These are phyloP conservation scores for Cyprinodon tularosa DNA, from an alignment of 2,113 vertebrate species.

Conservation along the genomic window DNA sequence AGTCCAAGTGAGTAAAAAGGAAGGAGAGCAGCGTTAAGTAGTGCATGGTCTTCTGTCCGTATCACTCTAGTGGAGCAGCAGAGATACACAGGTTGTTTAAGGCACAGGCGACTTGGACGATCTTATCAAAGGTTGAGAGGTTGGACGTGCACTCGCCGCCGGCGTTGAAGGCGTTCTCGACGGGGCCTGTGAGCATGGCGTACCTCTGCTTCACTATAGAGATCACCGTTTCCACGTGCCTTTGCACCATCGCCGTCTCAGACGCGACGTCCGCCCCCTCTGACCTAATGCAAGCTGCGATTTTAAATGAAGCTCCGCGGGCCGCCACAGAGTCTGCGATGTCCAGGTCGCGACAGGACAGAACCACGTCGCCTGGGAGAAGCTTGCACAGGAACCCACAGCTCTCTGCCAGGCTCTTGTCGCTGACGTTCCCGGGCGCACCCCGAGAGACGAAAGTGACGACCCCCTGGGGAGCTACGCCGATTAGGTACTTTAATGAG, in stretches of 20 bases:
- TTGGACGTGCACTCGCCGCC: constrained; percentile 67
- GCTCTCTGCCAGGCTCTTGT: constrained; percentile 74
- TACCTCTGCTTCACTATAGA: constrained; percentile 77
- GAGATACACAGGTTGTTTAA: constrained; percentile 84
- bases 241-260: constrained; percentile 54
- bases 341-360: constrained; percentile 71
- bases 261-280: constrained; percentile 13
- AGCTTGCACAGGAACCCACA: constrained; percentile 79
- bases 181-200: constrained; percentile 76
- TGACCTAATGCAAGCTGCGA: constrained; percentile 23
- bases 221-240: constrained; percentile 75
- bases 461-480: constrained; percentile 79
- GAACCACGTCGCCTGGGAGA: constrained; percentile 75
- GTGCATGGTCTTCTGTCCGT: not conserved
- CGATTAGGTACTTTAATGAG: constrained; percentile 78
- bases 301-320: constrained; percentile 66
- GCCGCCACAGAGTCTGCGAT: constrained; percentile 71
- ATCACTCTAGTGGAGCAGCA: constrained; percentile 76
- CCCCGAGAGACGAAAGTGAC: constrained; percentile 80
- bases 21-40: constrained; percentile 12
- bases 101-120: constrained; percentile 81
- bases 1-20: constrained; percentile 41
- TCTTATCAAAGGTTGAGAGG: constrained; percentile 80
- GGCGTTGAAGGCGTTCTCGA: constrained; percentile 75
- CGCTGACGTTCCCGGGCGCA: constrained; percentile 69